These are phyloP conservation scores for Phenganax subtilis DNA, from an alignment of 92 coral and sea anemone species.

Conservation along the genomic window DNA sequence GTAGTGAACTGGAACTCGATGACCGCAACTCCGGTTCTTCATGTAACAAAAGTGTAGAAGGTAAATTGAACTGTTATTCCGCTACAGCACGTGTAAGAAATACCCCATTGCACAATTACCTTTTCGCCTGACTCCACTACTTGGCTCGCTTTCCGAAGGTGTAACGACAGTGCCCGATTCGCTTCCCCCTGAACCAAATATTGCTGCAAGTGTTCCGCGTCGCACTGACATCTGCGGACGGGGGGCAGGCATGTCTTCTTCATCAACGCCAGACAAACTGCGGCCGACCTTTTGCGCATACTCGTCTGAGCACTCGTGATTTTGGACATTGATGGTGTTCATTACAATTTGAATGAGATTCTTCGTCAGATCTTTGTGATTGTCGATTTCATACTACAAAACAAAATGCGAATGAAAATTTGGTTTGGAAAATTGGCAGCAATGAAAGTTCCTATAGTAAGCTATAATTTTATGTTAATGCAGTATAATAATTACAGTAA, in stretches of 20 bases:
- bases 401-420: not conserved
- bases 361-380: conserved; percentile 84
- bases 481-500: too few species aligned
- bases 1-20: conserved; percentile 30
- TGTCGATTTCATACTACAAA: conserved; percentile 77
- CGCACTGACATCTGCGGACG: conserved; percentile 9
- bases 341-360: conserved; percentile 83
- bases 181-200: conserved; percentile 30
- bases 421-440: not conserved
- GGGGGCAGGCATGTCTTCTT: conserved; percentile 38
- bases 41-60: not conserved
- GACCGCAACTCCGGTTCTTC: conserved; percentile 28
- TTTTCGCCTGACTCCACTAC: conserved; percentile 22
- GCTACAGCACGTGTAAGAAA: not conserved
- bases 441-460: not conserved
- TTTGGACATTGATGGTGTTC: conserved; percentile 89
- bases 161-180: not conserved
- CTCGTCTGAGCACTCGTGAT: conserved; percentile 87
- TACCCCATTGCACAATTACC: not conserved
- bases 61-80: not conserved
- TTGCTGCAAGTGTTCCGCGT: conserved; percentile 40
- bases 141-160: conserved; percentile 27
- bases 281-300: conserved; percentile 56
- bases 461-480: too few species aligned
- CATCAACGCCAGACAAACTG: conserved; percentile 59